Evolutionary conservation across 1,140 invertebrate species (phyloP).

Genomic region (Lineus longissimus): DNA sequence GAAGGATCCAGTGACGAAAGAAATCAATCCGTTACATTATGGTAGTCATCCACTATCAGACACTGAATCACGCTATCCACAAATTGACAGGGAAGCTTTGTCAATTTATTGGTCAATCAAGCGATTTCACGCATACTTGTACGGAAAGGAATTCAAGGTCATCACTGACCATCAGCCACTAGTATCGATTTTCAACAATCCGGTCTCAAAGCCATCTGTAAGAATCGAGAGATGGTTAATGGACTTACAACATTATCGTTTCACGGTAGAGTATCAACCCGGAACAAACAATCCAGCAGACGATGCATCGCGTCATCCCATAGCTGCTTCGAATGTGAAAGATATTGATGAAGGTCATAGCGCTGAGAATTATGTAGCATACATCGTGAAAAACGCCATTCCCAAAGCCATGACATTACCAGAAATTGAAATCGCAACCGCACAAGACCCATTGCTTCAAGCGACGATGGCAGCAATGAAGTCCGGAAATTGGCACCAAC

Average conservation of each 20-base stretch:
- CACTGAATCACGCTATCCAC: too few relatives aligned
- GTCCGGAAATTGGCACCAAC: neutral
- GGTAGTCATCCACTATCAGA: too few relatives aligned
- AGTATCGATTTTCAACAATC: slow-evolving; percentile 22
- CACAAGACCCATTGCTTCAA: neutral
- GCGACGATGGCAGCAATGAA: neutral
- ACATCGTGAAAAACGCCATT: neutral
- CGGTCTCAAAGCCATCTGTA: slow-evolving; percentile 12
- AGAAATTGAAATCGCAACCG: neutral
- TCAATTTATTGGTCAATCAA: slow-evolving; percentile 34
- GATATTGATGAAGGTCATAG: neutral
- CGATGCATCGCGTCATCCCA: neutral
- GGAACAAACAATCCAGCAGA: neutral
- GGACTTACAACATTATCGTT: slow-evolving; percentile 17
- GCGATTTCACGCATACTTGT: slow-evolving; percentile 29
- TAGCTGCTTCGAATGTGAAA: neutral
- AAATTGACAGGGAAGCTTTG: slow-evolving; percentile 52
- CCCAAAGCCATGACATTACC: neutral
- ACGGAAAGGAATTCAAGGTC: too few relatives aligned
- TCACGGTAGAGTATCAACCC: neutral
- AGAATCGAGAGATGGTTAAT: slow-evolving; percentile 24
- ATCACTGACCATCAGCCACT: slow-evolving; percentile 6
- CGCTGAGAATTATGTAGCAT: neutral
- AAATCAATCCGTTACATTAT: too few relatives aligned
- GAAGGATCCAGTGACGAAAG: too few relatives aligned